Evolutionary conservation across 2,888 invertebrate genomes (phyloP), one percentile per base, ranked within the genome.

Genomic region (Euproctis similis): DNA sequence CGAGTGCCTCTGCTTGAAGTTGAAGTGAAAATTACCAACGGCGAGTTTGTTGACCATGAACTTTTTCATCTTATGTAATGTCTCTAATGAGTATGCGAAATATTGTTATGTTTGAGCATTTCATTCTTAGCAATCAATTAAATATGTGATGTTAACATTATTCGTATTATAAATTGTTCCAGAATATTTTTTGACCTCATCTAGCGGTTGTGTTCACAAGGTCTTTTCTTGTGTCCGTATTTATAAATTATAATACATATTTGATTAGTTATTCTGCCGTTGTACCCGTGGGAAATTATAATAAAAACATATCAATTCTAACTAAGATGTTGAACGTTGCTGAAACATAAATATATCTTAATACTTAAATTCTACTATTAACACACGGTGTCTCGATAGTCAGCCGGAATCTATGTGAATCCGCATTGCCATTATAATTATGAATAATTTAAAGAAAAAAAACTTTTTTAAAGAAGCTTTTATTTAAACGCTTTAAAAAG

Each of bases 341-440:
- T 44, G 49, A 60, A 66, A 64, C 63, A 56, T 61, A n/a, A n/a
- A n/a, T n/a, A n/a, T n/a, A n/a, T n/a, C n/a, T n/a, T n/a, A 55
- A 63, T 63, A 55, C 10, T 10, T 10, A 10, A 6, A 14, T 14
- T n/a, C n/a, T n/a, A n/a, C n/a, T 21, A 21, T 10, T 21, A 56
- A 58, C 73, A 70, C 74, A 58, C n/a, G n/a, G n/a, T n/a, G n/a
- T n/a, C n/a, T n/a, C 28, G 43, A 67, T 72, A 76, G 54, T 50
- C 58, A 70, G 55, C 62, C 66, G 70, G 68, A 72, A 71, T 76
- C 71, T 78, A 73, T 33, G 54, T 69, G 77, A 77, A 80, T 67
- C 63, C 62, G 64, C 46, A 46, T 58, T 45, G 44, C 53, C 54
- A 53, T n/a, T 60, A 59, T 51, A 39, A 58, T 55, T 14, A n/a